These are phyloP conservation scores for Tenrec ecaudatus DNA, from an alignment of 2,113 vertebrate species.

Conservation along the genomic window DNA sequence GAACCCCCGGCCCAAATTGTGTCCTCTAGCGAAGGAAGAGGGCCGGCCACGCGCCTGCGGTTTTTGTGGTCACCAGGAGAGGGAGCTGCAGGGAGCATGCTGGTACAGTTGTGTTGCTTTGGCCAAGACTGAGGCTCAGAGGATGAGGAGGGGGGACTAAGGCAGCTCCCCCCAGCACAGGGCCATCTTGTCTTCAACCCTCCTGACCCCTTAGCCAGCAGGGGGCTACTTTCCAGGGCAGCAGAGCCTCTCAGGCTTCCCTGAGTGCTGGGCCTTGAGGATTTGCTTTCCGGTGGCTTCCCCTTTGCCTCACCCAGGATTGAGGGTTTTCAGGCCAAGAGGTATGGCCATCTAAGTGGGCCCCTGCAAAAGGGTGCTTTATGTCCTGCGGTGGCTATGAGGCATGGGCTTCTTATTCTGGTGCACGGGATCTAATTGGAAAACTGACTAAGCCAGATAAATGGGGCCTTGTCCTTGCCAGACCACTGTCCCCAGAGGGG, in stretches of 20 bases:
- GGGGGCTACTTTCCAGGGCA: not conserved
- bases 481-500: not conserved
- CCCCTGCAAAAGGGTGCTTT: not conserved
- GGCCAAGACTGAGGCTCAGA: not conserved
- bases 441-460: not conserved
- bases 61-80: conserved; percentile 58
- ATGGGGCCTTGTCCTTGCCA: not conserved
- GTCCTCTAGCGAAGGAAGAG: not conserved
- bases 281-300: not conserved
- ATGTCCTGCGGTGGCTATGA: not conserved
- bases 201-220: not conserved
- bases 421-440: not conserved
- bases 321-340: not conserved
- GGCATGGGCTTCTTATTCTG: not conserved
- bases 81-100: not conserved
- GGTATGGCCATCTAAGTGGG: not conserved
- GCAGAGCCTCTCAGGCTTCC: not conserved
- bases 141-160: not conserved
- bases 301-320: not conserved
- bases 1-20: not conserved
- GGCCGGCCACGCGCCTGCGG: not conserved
- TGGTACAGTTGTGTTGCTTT: not conserved
- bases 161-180: no score
- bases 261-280: conserved; percentile 15
- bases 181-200: not conserved